These are phyloP conservation scores for Torymus aiolomorphi DNA, from an alignment of 2,888 invertebrate species.

Conservation along the genomic window DNA sequence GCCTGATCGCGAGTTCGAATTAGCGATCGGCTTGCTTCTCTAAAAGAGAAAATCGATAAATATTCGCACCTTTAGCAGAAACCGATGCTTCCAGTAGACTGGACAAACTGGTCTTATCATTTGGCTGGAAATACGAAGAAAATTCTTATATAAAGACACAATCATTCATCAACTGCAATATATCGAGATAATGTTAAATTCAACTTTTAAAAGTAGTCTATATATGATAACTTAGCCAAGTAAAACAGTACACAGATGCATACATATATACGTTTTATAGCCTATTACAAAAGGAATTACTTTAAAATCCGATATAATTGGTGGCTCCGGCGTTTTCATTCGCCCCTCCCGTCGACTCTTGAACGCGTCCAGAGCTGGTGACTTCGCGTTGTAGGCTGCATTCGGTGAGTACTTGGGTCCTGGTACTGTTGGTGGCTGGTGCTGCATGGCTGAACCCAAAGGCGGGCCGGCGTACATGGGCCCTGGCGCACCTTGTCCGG, in stretches of 20 bases:
- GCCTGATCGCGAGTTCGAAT: no score
- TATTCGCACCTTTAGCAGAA: slow-evolving; percentile 73
- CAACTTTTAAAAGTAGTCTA: neutral
- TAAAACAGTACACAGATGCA: neutral
- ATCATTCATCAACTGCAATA: neutral
- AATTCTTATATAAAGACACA: slow-evolving; percentile 18
- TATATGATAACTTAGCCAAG: neutral
- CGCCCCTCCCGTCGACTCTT: slow-evolving; percentile 63
- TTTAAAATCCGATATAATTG: slow-evolving; percentile 73
- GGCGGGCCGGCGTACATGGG: slow-evolving; percentile 10
- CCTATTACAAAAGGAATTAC: slow-evolving; percentile 65
- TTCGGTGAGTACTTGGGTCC: slow-evolving; percentile 46
- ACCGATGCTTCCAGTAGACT: slow-evolving; percentile 75
- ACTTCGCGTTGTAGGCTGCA: slow-evolving; percentile 11
- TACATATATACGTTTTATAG: neutral
- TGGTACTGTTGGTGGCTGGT: slow-evolving; percentile 15
- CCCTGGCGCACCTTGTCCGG: slow-evolving; percentile 56
- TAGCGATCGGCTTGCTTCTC: no score
- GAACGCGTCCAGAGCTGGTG: neutral
- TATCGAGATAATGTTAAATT: no score
- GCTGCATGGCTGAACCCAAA: slow-evolving; percentile 1
- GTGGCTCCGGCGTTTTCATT: slow-evolving; percentile 73
- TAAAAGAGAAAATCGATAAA: slow-evolving; percentile 13
- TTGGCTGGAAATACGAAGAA: slow-evolving; percentile 67
- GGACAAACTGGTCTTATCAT: slow-evolving; percentile 74